Conservation (phyloP, 2,888 invertebrate genomes). For the Hydrotaea diabolus region DNA sequence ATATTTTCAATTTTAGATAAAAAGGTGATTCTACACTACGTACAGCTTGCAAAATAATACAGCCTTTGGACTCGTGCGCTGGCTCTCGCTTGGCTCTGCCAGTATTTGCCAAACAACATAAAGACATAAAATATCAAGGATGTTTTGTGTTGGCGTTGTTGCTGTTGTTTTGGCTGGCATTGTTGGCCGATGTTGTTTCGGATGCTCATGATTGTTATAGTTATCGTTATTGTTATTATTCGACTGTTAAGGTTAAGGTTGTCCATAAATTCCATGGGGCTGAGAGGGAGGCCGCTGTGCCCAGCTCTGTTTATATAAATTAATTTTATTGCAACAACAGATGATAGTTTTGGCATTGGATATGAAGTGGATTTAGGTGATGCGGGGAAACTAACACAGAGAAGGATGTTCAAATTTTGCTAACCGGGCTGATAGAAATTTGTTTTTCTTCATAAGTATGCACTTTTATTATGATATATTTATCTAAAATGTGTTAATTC, state of each 20-base stretch:
- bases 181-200: constrained; percentile 19
- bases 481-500: too few relatives aligned
- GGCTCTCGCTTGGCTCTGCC: not conserved
- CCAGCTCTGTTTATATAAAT: constrained; percentile 11
- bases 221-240: constrained; percentile 32
- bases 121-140: constrained; percentile 37
- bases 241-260: constrained; percentile 39
- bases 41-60: constrained; percentile 28
- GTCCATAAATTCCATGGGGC: not conserved
- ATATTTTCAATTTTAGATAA: constrained; percentile 70
- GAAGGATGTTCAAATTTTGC: too few relatives aligned
- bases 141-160: constrained; percentile 13
- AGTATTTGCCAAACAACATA: constrained; percentile 17
- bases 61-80: too few relatives aligned
- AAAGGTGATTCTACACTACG: constrained; percentile 60
- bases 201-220: constrained; percentile 28
- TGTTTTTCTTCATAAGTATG: too few relatives aligned
- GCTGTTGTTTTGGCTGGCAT: constrained; percentile 15
- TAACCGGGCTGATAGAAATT: too few relatives aligned
- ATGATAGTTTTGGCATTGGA: constrained; percentile 26
- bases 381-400: too few relatives aligned
- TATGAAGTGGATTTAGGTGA: not conserved
- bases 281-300: not conserved
- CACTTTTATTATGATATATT: too few relatives aligned
- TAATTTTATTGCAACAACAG: constrained; percentile 10